Evolutionary conservation across 1,140 invertebrate genomes (phyloP).

Genomic region (Megathymus violae): DNA sequence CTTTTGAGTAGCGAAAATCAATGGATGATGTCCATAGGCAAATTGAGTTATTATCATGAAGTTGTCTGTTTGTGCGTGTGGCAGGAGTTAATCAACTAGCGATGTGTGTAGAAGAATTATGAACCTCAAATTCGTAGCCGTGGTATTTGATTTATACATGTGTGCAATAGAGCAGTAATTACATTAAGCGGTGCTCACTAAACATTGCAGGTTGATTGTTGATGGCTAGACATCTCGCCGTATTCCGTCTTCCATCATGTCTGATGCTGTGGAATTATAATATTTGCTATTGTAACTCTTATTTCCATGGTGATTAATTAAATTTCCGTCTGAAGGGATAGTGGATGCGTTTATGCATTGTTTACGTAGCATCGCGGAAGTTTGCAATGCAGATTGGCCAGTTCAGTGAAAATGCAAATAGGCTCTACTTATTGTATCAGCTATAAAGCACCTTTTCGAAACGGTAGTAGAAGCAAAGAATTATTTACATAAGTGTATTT

Average conservation of each 20-base stretch:
- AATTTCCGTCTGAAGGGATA: not conserved
- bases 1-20: too few relatives aligned
- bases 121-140: too few relatives aligned
- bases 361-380: constrained; percentile 65
- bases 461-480: too few relatives aligned
- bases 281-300: constrained; percentile 32
- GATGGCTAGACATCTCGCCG: constrained; percentile 57
- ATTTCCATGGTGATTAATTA: constrained; percentile 16
- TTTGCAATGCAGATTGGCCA: constrained; percentile 78
- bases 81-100: too few relatives aligned
- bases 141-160: constrained; percentile 36
- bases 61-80: too few relatives aligned
- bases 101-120: too few relatives aligned
- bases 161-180: constrained; percentile 38
- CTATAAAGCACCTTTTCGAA: too few relatives aligned
- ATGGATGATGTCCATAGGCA: too few relatives aligned
- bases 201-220: constrained; percentile 50
- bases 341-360: constrained; percentile 38
- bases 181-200: constrained; percentile 29
- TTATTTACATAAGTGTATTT: too few relatives aligned
- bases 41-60: too few relatives aligned
- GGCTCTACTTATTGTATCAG: too few relatives aligned
- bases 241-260: constrained; percentile 40
- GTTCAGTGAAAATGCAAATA: constrained; percentile 75
- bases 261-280: constrained; percentile 9